Percentiles rank a stretch among this genome's conserved stretches.
Conservation (phyloP, 2,888 invertebrate genomes). For the Trachelus troglodyta region DNA sequence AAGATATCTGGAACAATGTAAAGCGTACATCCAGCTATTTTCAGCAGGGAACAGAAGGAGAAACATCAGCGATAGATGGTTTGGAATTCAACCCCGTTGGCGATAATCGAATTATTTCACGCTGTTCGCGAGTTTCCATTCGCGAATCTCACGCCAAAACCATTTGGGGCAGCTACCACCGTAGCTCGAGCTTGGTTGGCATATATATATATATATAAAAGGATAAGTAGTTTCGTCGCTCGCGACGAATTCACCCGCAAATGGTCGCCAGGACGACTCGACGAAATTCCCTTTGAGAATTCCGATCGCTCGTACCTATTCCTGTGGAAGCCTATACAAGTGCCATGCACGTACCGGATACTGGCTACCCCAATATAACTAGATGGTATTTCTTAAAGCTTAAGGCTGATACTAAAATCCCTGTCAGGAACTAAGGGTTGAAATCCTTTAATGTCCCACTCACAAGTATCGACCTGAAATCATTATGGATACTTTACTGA, state of each 20-base stretch:
- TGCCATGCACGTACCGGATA: background rate
- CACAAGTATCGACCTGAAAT: background rate
- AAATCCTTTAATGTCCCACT: background rate
- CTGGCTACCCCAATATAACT: background rate
- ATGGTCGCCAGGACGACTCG: background rate
- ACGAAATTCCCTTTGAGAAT: background rate
- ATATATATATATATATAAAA: background rate
- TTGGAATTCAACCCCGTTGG: constrained; percentile 4
- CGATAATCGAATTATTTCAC: constrained; percentile 24
- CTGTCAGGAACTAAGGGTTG: background rate
- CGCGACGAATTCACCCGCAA: background rate
- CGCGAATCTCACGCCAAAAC: constrained; percentile 1
- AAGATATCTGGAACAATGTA: background rate
- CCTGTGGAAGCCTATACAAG: background rate
- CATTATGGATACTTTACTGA: background rate
- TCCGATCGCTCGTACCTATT: background rate
- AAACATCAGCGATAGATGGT: background rate
- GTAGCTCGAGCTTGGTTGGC: background rate
- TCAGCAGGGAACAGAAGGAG: background rate
- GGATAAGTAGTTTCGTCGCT: background rate
- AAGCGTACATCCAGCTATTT: background rate
- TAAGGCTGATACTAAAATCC: background rate
- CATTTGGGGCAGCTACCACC: background rate
- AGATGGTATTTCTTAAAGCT: background rate
- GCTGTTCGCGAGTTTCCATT: constrained; percentile 18